Base-by-base conservation (phyloP, 1,140 invertebrate genomes). In the Drosophila busckii region DNA sequence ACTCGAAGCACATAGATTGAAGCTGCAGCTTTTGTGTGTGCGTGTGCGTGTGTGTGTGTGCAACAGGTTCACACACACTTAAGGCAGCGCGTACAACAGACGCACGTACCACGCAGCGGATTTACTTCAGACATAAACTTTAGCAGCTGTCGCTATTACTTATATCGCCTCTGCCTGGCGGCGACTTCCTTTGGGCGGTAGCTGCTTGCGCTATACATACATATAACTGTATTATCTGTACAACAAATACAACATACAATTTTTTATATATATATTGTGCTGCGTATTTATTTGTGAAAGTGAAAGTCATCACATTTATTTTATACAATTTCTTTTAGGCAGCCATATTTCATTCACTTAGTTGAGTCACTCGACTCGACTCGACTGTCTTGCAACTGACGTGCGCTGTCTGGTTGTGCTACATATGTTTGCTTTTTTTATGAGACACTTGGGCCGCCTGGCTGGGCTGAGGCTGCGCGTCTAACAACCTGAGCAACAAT, bases 221-320 rank as follows among this genome's bases (percentile, higher is more conserved):
- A 29, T 40, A 8, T 44, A 12, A n/a, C 16, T 29, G 15, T 6
- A 6, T 4, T n/a, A n/a, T n/a, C n/a, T n/a, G n/a, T n/a, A n/a
- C n/a, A n/a, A n/a, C n/a, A n/a, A n/a, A n/a, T n/a, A n/a, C n/a
- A n/a, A n/a, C n/a, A n/a, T n/a, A n/a, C n/a, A n/a, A n/a, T n/a
- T n/a, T n/a, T n/a, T n/a, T n/a, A n/a, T n/a, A n/a, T n/a, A n/a
- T n/a, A n/a, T n/a, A n/a, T n/a, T n/a, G n/a, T n/a, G n/a, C n/a
- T n/a, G 10, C 10, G 16, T 7, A 15, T 3, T 5, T 26, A 49
- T 68, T 49, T 45, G 42, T 29, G 49, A 80, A 80, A 80, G 63
- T 73, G 68, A 82, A 82, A 80, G 75, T 82, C 75, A 80, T 80
- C 73, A 82, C 73, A 75, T 80, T 80, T 75, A 80, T 80, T 75